Percentiles rank a stretch among this genome's conserved stretches.
Conservation (phyloP, 2,888 invertebrate species). For the Eumacrocentrus americanus region DNA sequence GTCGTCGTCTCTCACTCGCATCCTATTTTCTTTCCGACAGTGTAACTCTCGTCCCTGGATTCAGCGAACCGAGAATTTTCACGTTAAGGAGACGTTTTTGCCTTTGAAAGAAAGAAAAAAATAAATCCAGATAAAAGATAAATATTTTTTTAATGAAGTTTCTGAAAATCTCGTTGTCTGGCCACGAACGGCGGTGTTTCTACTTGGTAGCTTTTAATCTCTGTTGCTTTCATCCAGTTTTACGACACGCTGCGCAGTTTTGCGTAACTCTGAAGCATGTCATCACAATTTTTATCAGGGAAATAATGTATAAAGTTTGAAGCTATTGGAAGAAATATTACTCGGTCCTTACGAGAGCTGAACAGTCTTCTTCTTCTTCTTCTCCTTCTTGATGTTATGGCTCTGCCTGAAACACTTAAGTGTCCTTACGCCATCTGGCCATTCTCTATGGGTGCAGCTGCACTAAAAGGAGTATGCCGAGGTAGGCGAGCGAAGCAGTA, state of each 20-base stretch:
- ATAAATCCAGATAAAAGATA: not conserved
- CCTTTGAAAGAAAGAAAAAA: not conserved
- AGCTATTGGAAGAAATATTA: conserved; percentile 3
- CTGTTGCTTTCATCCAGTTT: too few species aligned
- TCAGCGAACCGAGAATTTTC: not conserved
- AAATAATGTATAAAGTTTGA: not conserved
- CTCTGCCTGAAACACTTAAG: not conserved
- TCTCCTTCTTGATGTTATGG: not conserved
- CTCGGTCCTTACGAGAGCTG: not conserved
- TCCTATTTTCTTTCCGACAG: conserved; percentile 17
- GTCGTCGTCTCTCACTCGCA: conserved; percentile 35
- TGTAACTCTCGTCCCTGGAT: not conserved
- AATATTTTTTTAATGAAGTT: not conserved
- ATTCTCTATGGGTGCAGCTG: not conserved
- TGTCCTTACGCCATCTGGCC: conserved; percentile 12
- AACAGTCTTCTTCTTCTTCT: not conserved
- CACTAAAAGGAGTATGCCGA: not conserved
- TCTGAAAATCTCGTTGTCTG: not conserved
- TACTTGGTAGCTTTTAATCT: too few species aligned
- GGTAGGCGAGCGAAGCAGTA: not conserved
- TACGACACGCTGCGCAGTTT: too few species aligned
- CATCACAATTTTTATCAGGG: not conserved
- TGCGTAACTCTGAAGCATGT: not conserved
- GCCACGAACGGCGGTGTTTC: too few species aligned
- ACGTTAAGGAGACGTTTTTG: too few species aligned